Conservation (phyloP, 2,888 invertebrate species). For the Cyclophora punctaria region DNA sequence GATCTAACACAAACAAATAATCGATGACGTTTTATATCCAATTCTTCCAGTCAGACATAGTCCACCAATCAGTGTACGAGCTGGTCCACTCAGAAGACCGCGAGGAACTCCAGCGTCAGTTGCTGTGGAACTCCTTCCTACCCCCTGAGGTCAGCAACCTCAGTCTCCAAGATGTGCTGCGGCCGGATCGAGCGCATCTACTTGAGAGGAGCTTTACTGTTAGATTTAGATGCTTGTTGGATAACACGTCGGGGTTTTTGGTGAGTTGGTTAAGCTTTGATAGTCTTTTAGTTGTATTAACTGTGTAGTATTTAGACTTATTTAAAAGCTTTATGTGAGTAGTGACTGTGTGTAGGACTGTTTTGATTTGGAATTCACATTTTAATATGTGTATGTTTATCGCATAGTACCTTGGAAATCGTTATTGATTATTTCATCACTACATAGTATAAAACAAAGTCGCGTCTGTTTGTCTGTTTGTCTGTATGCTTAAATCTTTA, state of each 20-base stretch:
- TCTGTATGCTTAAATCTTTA: no score
- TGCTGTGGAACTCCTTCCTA: conserved; percentile 95
- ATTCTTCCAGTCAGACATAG: conserved; percentile 95
- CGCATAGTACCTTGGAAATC: no score
- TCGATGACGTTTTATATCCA: conserved; percentile 1
- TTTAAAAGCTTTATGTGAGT: no score
- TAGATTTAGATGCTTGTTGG: conserved; percentile 97
- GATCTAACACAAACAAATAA: not conserved
- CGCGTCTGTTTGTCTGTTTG: no score
- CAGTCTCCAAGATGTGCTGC: conserved; percentile 89
- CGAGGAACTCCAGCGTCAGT: conserved; percentile 95
- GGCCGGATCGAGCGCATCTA: conserved; percentile 91
- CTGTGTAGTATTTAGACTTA: no score
- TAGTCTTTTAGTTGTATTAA: no score
- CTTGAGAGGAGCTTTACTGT: conserved; percentile 98
- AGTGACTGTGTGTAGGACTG: no score
- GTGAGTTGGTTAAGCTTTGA: conserved; percentile 70
- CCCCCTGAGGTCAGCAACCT: conserved; percentile 83
- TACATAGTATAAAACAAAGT: no score
- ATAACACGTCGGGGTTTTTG: conserved; percentile 99
- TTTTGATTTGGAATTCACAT: no score
- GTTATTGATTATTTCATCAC: no score
- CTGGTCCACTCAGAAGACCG: conserved; percentile 99
- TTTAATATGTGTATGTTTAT: no score
- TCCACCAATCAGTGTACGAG: conserved; percentile 99